Evolutionary conservation across 2,797 vertebrate genomes (phyloP), one percentile per base, ranked within the genome.

Genomic region (Myiothlypis chrysogaster): DNA sequence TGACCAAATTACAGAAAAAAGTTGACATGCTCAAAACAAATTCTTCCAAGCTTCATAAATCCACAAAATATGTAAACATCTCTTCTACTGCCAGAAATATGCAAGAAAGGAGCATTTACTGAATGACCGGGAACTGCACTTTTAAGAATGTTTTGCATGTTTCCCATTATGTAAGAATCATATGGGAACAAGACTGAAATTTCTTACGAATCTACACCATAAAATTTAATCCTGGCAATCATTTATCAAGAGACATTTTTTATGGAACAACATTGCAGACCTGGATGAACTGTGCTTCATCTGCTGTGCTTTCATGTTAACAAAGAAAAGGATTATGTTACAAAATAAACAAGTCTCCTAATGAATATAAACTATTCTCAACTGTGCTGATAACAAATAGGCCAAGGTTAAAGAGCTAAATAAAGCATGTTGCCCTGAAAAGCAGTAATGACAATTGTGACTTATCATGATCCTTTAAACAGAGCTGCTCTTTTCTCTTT

Each of bases 401-500:
- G 90, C 63, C 87, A 94, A 95, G 95, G 96, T 96, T 96, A 96
- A 96, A 95, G 81, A 95, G 69, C 87, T 96, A 97, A 96, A 93
- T 94, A 95, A 95, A 95, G 69, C 75, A 83, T 47, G 61, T 60
- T 95, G 81, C 84, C 65, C 86, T 91, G 81, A 96, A 96, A 86
- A 28, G 22, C 60, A 18, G 47, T 88, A 92, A 83, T 89, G 92
- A 87, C 84, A 90, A 94, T 95, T 70, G 77, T 87, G 84, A 94
- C 94, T 96, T 95, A 95, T 56, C 70, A 23, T 46, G 68, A 94
- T 94, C 83, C 5, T 0, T 96, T 93, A 86, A 88, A 90, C 84
- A 96, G 92, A 89, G 30, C 39, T 61, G 63, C 72, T 89, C 28
- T 81, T 79, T 83, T 73, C 65, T 66, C 37, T 91, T 75, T 81